These are phyloP conservation scores for Scylla paramamosain DNA, from an alignment of 1,140 invertebrate genomes.

Conservation along the genomic window DNA sequence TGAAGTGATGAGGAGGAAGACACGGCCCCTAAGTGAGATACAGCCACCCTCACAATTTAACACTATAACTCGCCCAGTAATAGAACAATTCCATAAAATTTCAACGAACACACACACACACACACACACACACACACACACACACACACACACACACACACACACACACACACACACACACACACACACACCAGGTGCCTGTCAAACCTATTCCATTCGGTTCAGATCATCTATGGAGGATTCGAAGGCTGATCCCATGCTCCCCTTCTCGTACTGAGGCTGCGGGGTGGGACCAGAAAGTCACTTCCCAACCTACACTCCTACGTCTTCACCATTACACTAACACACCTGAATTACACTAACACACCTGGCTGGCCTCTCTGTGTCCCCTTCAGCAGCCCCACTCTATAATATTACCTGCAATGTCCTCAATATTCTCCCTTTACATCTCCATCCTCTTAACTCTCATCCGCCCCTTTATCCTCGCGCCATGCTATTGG, in stretches of 20 bases:
- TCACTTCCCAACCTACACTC: neutral
- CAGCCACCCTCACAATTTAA: neutral
- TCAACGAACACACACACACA: too few species aligned
- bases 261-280: too few species aligned
- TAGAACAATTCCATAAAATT: too few species aligned
- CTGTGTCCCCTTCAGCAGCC: neutral
- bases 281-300: neutral
- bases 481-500: neutral
- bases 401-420: neutral
- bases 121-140: neutral
- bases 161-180: neutral
- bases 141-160: conserved; percentile 15
- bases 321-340: neutral
- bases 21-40: too few species aligned
- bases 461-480: neutral
- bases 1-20: too few species aligned
- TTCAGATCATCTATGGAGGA: too few species aligned
- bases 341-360: neutral
- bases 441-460: neutral
- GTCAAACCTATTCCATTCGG: too few species aligned
- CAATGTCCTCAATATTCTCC: neutral
- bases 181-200: neutral
- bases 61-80: neutral
- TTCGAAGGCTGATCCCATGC: too few species aligned
- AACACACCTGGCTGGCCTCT: neutral